phyloP scores from a whole-genome alignment of 1,140 invertebrate genomes.

The Proales similis region DNA sequence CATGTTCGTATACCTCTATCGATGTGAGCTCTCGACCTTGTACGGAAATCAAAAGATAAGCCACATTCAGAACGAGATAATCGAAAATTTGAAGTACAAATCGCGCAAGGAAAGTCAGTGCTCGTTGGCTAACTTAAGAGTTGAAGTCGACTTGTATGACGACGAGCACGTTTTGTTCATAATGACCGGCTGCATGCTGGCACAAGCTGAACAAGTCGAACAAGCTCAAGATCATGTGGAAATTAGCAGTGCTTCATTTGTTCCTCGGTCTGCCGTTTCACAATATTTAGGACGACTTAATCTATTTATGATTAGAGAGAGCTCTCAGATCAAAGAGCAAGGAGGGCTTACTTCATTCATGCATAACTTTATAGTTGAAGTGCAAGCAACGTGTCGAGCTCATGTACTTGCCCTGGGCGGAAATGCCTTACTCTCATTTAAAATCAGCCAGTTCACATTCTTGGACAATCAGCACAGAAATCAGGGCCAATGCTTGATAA shows the following conservation, averaged over 20 bases:
- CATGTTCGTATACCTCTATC: slow-evolving; percentile 41
- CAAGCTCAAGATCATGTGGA: slow-evolving; percentile 68
- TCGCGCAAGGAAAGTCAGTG: slow-evolving; percentile 16
- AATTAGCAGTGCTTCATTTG: slow-evolving; percentile 71
- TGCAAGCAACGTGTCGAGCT: slow-evolving; percentile 77
- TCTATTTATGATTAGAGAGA: slow-evolving; percentile 89
- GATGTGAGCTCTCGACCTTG: slow-evolving; percentile 1
- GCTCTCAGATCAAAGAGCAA: slow-evolving; percentile 74
- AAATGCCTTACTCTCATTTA: slow-evolving; percentile 86
- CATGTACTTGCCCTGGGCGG: slow-evolving; percentile 86
- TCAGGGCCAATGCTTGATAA: slow-evolving; percentile 87
- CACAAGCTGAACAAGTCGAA: slow-evolving; percentile 49
- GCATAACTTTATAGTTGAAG: slow-evolving; percentile 83
- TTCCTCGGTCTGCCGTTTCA: slow-evolving; percentile 71
- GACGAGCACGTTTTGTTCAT: slow-evolving; percentile 38
- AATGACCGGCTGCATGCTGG: slow-evolving; percentile 41
- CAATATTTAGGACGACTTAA: slow-evolving; percentile 84
- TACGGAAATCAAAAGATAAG: slow-evolving; percentile 53
- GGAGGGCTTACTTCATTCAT: slow-evolving; percentile 86
- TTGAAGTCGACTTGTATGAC: slow-evolving; percentile 41
- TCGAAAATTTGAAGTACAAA: slow-evolving; percentile 27
- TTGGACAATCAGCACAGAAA: slow-evolving; percentile 88
- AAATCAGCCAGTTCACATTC: slow-evolving; percentile 79
- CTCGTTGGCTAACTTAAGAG: slow-evolving; percentile 38
- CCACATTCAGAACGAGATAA: slow-evolving; percentile 69